Evolutionary conservation across 2,888 invertebrate species (phyloP), one percentile per base, ranked within the genome.

Genomic region (Drosophila mettleri): DNA sequence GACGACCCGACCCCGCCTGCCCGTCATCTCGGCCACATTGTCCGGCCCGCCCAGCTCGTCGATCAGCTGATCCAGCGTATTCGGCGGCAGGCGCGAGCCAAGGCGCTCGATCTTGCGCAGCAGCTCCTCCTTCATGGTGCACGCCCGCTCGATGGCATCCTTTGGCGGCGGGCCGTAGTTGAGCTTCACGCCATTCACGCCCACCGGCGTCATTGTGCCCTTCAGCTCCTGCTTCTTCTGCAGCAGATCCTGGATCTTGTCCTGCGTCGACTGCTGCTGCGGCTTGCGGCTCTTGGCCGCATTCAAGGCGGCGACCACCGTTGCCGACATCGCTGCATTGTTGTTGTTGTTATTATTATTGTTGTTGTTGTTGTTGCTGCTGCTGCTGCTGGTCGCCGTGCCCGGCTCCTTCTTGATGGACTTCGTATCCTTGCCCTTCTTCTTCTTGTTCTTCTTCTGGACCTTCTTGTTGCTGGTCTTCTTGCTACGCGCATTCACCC

Each of bases 1-100:
- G 2, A 98, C 97, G 36, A 99, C 98, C 59, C 94, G 93, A 0
- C 98, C 98, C 89, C 98, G 98, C 55, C 99, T 94, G 0, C 99
- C 99, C 0, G 99, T 99, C 99, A 99, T 99, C 95, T 99, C 99
- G 0, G 99, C 99, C 0, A 99, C 99, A 93, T 97, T 97, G 81
- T 98, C 98, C 0, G 99, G 97, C 1, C 99, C 99, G 49, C 99
- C 99, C 10, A 99, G 94, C 91, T 98, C 98, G 92, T 99, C 99
- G 74, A 99, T 99, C 12, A 99, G 94, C 92, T 99, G 98, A 94
- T 99, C 99, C 45, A 99, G 93, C 1, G 99, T 99, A 93, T 99
- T 99, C 38, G 99, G 97, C 7, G 99, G 99, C 78, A 99, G 93
- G 22, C 94, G 94, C 1, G 96, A 95, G 6, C 98, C 99, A 2